Base-by-base conservation (phyloP, 2,797 vertebrate species). In the Tinamus major region DNA sequence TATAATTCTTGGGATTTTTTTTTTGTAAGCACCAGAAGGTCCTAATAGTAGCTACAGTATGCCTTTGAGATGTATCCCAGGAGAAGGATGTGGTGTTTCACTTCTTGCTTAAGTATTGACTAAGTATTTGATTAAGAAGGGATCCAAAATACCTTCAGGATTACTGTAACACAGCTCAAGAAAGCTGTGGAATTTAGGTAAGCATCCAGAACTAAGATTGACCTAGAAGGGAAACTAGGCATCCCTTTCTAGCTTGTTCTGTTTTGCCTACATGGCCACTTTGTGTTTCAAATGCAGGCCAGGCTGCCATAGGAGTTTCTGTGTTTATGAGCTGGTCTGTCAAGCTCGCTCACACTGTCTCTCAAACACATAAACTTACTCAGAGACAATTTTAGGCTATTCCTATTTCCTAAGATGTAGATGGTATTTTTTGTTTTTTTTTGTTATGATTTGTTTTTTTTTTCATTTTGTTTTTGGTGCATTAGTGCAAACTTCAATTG, bases 31-130 rank as follows among this genome's bases (percentile, higher is more conserved):
- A 35, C 55, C 55, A 5, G 1, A 23, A n/a, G n/a, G 72, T 58
- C 5, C 8, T 56, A 9, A 55, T 55, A 18, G 8, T 55, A 31
- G 15, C 53, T 3, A 0, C 19, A 42, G 2, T 63, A 2, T 59
- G 7, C 16, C 5, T 65, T 58, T 69, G 27, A 26, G 29, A 23
- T 13, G 85, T 88, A 41, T 29, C 29, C 13, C 21, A 20, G 33
- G 70, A 62, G 7, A 81, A 31, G 2, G 2, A 15, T 3, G 3
- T 65, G 3, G 85, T 85, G 1, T 49, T 58, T 23, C 12, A 46
- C 15, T 9, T 6, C 15, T 24, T 46, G 15, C 21, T 65, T 77
- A 85, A n/a, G 7, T 55, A 65, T 53, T 12, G 63, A 4, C 48
- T 49, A 49, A 49, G 48, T 49, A 49, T 49, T 23, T 49, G 48